A percentile compares a stretch with the other conserved stretches of the same genome.
Evolutionary conservation across 2,113 vertebrate species (phyloP).

Genomic region (Leptosomus discolor): DNA sequence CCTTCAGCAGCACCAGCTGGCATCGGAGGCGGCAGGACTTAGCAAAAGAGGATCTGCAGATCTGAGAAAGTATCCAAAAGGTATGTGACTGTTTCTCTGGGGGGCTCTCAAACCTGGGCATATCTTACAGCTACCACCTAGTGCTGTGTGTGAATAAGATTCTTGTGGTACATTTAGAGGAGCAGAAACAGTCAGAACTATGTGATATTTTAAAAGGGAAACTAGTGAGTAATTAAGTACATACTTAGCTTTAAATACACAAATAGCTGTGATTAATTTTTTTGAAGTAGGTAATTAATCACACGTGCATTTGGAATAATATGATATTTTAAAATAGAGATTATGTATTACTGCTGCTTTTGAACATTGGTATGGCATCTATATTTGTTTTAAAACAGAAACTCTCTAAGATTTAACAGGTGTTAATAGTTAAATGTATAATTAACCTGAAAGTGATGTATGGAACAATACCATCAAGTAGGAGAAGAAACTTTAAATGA

Average conservation of each 20-base stretch:
- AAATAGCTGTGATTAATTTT: neutral
- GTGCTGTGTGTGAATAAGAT: neutral
- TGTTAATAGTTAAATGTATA: neutral
- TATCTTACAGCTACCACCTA: neutral
- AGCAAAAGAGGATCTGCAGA: neutral
- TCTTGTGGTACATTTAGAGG: neutral
- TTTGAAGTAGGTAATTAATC: slow-evolving; percentile 3
- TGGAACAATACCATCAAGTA: neutral
- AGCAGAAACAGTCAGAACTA: neutral
- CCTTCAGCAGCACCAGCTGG: neutral
- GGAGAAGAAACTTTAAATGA: neutral
- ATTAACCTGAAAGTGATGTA: neutral
- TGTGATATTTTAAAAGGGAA: neutral
- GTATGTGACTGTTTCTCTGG: neutral
- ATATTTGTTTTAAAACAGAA: neutral
- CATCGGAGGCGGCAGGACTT: neutral
- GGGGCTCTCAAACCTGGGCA: neutral
- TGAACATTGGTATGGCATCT: neutral
- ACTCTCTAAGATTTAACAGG: neutral
- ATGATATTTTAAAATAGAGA: neutral
- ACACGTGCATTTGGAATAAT: neutral
- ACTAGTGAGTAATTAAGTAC: neutral
- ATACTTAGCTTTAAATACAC: neutral
- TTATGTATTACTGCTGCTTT: neutral
- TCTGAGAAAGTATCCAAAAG: neutral